phyloP scores from a whole-genome alignment of 2,797 vertebrate genomes.

The Sparus aurata region DNA sequence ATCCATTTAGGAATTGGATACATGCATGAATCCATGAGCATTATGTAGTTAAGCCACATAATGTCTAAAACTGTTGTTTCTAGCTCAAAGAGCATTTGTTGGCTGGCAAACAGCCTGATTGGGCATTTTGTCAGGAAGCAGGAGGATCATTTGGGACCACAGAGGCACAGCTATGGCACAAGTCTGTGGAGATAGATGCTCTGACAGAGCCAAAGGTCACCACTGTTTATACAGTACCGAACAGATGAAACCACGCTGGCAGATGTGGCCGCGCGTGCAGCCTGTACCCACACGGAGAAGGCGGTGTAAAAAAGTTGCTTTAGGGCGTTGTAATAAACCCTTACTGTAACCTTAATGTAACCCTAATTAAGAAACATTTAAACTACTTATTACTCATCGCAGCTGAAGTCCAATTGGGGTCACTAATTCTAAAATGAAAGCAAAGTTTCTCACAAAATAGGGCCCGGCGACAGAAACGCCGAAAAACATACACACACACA shows the following conservation, averaged over 20 bases:
- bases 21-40: not conserved
- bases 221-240: slow-evolving; percentile 7
- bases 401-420: slow-evolving; percentile 22
- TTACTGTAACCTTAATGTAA: slow-evolving; percentile 19
- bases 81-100: slow-evolving; percentile 9
- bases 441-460: slow-evolving; percentile 2
- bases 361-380: slow-evolving; percentile 27
- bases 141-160: slow-evolving; percentile 16
- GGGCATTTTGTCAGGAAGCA: slow-evolving; percentile 25
- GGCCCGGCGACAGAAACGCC: not conserved
- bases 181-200: slow-evolving; percentile 16
- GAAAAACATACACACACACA: slow-evolving; percentile 8
- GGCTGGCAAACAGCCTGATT: slow-evolving; percentile 30
- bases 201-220: slow-evolving; percentile 46
- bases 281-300: not conserved
- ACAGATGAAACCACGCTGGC: slow-evolving; percentile 19
- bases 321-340: slow-evolving; percentile 8
- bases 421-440: slow-evolving; percentile 19
- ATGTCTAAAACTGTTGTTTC: slow-evolving; percentile 4
- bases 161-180: not conserved
- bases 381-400: not conserved
- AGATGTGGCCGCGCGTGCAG: slow-evolving; percentile 10
- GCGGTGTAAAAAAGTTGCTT: not conserved
- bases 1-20: not conserved
- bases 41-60: not conserved